Evolutionary conservation across 2,113 vertebrate species (phyloP), one percentile per base, ranked within the genome.

Genomic region (Plecotus auritus): DNA sequence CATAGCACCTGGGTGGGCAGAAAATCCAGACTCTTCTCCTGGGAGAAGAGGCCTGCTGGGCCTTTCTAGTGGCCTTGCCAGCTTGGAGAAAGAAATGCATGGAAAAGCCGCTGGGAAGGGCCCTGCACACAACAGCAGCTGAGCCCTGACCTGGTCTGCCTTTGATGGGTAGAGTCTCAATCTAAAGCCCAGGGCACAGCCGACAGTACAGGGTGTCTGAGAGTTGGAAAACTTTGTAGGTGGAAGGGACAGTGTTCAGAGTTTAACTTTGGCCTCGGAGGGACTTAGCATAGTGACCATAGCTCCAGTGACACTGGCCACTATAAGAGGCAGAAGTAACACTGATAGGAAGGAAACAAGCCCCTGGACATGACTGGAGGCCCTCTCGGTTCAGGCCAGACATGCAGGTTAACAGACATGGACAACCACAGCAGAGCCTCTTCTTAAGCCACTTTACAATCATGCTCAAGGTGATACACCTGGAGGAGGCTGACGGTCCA

Each of bases 401-500:
- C 13, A 14, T 70, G 37, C 18, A 85, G 17, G 28, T 61, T n/a
- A 88, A 56, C 4, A 40, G 4, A 32, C 2, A 35, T 49, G 28
- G 10, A 54, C 40, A 93, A 37, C 0, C 40, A 2, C 1, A 77
- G 16, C 42, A 47, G 30, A 61, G 11, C 32, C 16, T 67, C 17
- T 70, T 70, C 14, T 26, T 26, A 20, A 69, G 23, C 9, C 30
- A 56, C 16, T 32, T 61, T 12, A 11, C n/a, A 90, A 59, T 12
- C 9, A 1, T n/a, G 11, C 4, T 2, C 10, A 13, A 5, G 3
- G 7, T 17, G 7, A 14, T 35, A 69, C 12, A 20, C 26, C 22
- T 83, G 4, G 18, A 70, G 12, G 28, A 69, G 10, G 26, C 42
- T 42, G 20, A 83, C 9, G 2, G 40, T 54, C 66, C 9, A 9